Evolutionary conservation across 2,113 vertebrate species (phyloP), one percentile per base, ranked within the genome.

Genomic region (Tonatia bakeri): DNA sequence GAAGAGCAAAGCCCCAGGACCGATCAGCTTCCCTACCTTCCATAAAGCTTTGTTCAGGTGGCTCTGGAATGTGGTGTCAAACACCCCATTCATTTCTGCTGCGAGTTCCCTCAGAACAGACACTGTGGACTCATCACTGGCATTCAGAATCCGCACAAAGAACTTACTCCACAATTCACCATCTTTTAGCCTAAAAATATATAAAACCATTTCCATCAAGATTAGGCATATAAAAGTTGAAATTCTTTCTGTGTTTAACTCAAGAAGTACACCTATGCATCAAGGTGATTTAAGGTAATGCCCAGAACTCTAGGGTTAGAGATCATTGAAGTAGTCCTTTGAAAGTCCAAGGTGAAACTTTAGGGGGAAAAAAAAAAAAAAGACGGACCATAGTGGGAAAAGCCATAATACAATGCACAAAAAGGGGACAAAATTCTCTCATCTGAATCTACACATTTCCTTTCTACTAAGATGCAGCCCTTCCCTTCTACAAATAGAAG

Each of bases 111-210:
- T 96, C 97, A 99, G 98, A 86, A 99, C 97, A 95, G 95, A 94
- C 87, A 98, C 97, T 17, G 98, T 98, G 87, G 97, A 86, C 96
- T 98, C 98, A 73, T 95, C 97, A 95, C 92, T 96, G 93, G 98
- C 93, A 97, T 99, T 99, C 96, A 99, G 98, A 97, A 99, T 98
- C 97, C 95, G 98, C 96, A 83, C 96, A 96, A 99, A 98, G 97
- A 99, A 97, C 69, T 98, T 98, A 95, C 87, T 98, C 99, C 98
- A 99, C 95, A 99, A 97, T 83, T 97, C 98, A 96, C 93, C 91
- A 70, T 91, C 92, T 93, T 76, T 91, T 87, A 92, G 92, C 97
- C 98, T 98, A 96, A 97, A 96, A 98, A 96, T 72, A 98, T 64
- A 98, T 0, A 97, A 92, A 98, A 77, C 4, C 91, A 69, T 88